Evolutionary conservation across 2,797 vertebrate genomes (phyloP).

Genomic region (Botia almorhae): DNA sequence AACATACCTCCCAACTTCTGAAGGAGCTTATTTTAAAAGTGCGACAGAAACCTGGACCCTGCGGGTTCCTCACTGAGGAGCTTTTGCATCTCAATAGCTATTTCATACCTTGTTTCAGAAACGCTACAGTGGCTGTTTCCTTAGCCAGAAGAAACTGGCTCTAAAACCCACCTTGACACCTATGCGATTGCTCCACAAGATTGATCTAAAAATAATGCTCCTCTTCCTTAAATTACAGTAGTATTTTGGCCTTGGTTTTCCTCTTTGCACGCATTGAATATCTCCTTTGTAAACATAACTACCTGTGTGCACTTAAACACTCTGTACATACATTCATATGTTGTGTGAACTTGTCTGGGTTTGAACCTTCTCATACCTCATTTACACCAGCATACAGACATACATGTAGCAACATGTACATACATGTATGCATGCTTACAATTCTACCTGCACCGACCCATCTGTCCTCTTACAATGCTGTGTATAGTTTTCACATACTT

Average conservation of each 20-base stretch:
- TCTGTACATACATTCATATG: constrained; percentile 21
- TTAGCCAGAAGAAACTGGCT: not conserved
- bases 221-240: not conserved
- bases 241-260: constrained; percentile 13
- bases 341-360: constrained; percentile 7
- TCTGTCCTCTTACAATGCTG: constrained; percentile 3
- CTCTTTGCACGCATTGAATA: constrained; percentile 16
- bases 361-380: constrained; percentile 34
- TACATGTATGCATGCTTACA: constrained; percentile 4
- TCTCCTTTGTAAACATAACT: constrained; percentile 35
- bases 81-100: not conserved
- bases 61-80: not conserved
- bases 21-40: constrained; percentile 41
- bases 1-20: constrained; percentile 43
- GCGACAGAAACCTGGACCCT: constrained; percentile 1
- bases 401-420: constrained; percentile 35
- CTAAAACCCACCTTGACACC: not conserved
- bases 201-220: not conserved
- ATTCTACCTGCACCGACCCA: not conserved
- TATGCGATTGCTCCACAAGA: not conserved
- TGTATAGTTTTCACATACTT: constrained; percentile 4
- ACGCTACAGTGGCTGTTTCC: not conserved
- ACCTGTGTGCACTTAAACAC: constrained; percentile 26
- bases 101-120: not conserved
- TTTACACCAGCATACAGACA: constrained; percentile 27